Evolutionary conservation across 2,797 vertebrate genomes (phyloP), one percentile per base, ranked within the genome.

Genomic region (Spinus olivaceus): DNA sequence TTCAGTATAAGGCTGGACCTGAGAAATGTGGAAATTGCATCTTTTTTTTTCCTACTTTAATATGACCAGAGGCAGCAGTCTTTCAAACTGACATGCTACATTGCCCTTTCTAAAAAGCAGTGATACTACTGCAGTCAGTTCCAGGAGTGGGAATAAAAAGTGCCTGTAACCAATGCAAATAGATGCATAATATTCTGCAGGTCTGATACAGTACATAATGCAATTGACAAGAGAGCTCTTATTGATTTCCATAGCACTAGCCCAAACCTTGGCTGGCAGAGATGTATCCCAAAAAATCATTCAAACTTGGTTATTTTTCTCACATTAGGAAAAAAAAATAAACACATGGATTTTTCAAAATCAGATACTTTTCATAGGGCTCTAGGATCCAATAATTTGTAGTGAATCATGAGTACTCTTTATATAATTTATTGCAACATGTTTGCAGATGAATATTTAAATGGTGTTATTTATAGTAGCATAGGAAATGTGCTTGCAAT

Each of bases 401-500:
- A 89, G 46, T 80, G 73, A 81, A 81, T 94, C 73, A 59, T 64
- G 77, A 79, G 14, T 28, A 46, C 9, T 56, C 71, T 73, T 86
- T 66, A 63, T 93, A 46, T 35, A 66, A 90, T 94, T 88, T 81
- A 91, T 92, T 94, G 80, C 46, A 87, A 66, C 50, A 59, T 42
- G 33, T 73, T 92, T 92, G 54, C 56, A 91, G 77, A 66, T 89
- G 49, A 90, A 81, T 92, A 84, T 89, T 92, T 93, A 82, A 88
- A 86, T 65, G 7, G 5, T 28, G 14, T 67, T 95, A 80, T 93
- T 96, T 92, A 72, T 84, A 81, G 76, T 35, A 77, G 28, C 47
- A 66, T n/a, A 80, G 87, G 70, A 92, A 95, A 81, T 73, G 47
- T 72, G 61, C 33, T 65, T 60, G 54, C 30, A 71, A 65, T 77